Percentiles rank a stretch among this genome's conserved stretches.
phyloP scores from a whole-genome alignment of 2,797 vertebrate species.

The Danio aesculapii region DNA sequence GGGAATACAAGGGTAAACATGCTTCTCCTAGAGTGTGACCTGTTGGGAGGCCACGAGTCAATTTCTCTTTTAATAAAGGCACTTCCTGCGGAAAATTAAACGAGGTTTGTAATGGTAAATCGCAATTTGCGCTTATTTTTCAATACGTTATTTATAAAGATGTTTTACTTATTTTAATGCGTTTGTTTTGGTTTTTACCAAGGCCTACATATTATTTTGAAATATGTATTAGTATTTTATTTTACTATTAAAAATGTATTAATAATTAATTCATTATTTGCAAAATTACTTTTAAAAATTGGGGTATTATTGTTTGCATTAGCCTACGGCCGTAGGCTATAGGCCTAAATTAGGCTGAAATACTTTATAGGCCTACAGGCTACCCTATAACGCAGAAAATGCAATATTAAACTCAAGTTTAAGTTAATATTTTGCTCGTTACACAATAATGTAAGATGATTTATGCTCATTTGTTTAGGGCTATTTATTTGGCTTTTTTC shows the following conservation, averaged over 20 bases:
- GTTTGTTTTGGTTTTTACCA: neutral
- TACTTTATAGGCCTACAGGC: no score
- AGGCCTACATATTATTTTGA: neutral
- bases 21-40: constrained; percentile 55
- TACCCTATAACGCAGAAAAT: neutral
- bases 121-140: constrained; percentile 16
- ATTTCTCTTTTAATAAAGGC: constrained; percentile 51
- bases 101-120: neutral
- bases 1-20: constrained; percentile 42
- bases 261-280: no score
- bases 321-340: neutral
- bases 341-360: neutral
- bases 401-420: neutral
- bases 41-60: constrained; percentile 56
- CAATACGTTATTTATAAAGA: neutral
- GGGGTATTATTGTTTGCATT: neutral
- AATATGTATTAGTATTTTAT: no score
- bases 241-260: no score
- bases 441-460: neutral
- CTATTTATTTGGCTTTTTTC: neutral
- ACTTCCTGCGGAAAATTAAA: constrained; percentile 43
- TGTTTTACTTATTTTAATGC: neutral
- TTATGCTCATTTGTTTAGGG: no score
- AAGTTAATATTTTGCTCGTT: neutral
- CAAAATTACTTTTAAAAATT: neutral